phyloP scores from a whole-genome alignment of 2,797 vertebrate genomes.

The Ficedula albicollis region DNA sequence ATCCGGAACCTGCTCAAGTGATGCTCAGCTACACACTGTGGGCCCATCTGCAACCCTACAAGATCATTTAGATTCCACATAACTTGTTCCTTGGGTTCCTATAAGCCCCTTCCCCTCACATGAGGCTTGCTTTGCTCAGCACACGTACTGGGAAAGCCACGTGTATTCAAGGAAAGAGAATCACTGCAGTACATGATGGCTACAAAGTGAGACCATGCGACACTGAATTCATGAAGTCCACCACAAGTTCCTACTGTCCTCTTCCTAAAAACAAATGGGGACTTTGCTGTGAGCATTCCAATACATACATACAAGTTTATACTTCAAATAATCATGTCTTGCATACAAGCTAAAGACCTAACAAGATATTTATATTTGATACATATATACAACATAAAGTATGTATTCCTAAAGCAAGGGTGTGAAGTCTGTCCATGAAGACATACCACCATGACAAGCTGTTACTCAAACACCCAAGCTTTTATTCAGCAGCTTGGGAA shows the following conservation, averaged over 20 bases:
- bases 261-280: background rate
- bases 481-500: background rate
- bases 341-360: background rate
- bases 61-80: background rate
- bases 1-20: background rate
- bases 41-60: background rate
- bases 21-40: background rate
- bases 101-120: background rate
- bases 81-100: background rate
- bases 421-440: background rate
- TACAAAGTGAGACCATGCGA: background rate
- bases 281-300: background rate
- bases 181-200: background rate
- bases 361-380: background rate
- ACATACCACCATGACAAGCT: background rate
- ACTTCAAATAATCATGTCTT: background rate
- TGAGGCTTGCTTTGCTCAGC: background rate
- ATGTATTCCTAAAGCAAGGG: background rate
- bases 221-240: background rate
- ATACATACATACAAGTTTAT: background rate
- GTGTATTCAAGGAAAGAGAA: background rate
- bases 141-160: fast-evolving
- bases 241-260: background rate
- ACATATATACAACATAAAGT: background rate
- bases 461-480: background rate